Conservation (phyloP, 2,113 vertebrate genomes). For the Excalfactoria chinensis region DNA sequence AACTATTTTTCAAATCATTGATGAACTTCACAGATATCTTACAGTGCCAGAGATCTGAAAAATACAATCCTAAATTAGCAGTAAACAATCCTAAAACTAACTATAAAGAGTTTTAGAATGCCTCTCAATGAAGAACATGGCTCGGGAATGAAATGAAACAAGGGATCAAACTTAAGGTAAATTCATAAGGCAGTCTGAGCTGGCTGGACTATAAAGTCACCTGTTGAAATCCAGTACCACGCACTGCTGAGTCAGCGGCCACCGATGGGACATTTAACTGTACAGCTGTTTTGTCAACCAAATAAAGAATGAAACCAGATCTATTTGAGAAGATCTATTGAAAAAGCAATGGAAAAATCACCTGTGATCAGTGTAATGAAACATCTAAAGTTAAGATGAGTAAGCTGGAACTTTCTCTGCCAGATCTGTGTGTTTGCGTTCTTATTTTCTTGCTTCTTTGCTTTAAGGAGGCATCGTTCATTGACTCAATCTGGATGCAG, state of each 20-base stretch:
- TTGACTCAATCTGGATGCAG: background rate
- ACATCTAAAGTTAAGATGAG: background rate
- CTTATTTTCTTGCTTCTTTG: background rate
- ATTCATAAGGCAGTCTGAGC: background rate
- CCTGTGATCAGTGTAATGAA: background rate
- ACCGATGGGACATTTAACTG: background rate
- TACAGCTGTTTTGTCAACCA: background rate
- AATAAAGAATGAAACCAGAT: background rate
- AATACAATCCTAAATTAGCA: background rate
- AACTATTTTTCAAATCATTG: background rate
- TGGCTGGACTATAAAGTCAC: background rate
- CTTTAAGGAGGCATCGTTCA: background rate
- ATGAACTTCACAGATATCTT: background rate
- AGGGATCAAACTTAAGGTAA: background rate
- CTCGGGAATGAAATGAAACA: background rate
- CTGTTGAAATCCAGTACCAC: background rate
- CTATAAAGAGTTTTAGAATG: background rate
- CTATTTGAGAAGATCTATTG: background rate
- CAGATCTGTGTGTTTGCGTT: background rate
- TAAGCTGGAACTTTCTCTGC: background rate
- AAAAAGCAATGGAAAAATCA: background rate
- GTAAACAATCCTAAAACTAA: background rate
- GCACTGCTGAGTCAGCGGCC: background rate
- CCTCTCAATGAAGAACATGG: background rate
- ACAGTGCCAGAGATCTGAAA: background rate